These are phyloP conservation scores for Epizoanthus ramosus DNA, from an alignment of 92 coral and sea anemone species.

Conservation along the genomic window DNA sequence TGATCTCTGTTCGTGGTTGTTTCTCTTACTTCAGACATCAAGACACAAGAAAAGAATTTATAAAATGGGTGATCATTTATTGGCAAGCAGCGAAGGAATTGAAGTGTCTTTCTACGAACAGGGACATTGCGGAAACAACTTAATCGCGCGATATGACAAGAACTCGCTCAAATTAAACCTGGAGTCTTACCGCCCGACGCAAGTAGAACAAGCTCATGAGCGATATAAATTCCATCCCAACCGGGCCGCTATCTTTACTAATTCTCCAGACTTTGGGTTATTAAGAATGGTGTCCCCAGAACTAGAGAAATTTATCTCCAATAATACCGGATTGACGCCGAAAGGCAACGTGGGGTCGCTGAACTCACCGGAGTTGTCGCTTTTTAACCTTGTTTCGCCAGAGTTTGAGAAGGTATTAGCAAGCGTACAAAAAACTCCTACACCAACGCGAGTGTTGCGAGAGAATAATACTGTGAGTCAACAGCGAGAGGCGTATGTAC, in stretches of 20 bases:
- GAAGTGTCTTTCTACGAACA: constrained; percentile 85
- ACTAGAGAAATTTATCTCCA: constrained; percentile 88
- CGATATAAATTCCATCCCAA: constrained; percentile 56
- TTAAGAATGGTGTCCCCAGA: constrained; percentile 94
- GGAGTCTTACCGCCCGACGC: constrained; percentile 53
- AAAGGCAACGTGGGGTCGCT: constrained; percentile 72
- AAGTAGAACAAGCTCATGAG: constrained; percentile 68
- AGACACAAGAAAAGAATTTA: constrained; percentile 53
- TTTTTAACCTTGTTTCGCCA: constrained; percentile 90
- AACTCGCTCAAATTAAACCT: constrained; percentile 73
- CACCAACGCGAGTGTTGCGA: constrained; percentile 64
- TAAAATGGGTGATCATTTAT: constrained; percentile 80
- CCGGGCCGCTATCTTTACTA: constrained; percentile 57
- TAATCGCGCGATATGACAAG: constrained; percentile 71
- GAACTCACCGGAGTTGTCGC: constrained; percentile 85
- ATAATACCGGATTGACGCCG: constrained; percentile 80
- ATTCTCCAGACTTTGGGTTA: constrained; percentile 83
- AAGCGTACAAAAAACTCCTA: constrained; percentile 78
- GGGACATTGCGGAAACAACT: constrained; percentile 28
- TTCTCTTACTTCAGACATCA: constrained; percentile 59
- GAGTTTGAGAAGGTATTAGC: constrained; percentile 94
- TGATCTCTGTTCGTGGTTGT: constrained; percentile 41
- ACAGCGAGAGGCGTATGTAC: constrained; percentile 92
- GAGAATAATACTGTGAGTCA: constrained; percentile 74
- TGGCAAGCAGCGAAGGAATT: constrained; percentile 68